Evolutionary conservation across 2,888 invertebrate genomes (phyloP).

Genomic region (Siphlonurus alternatus): DNA sequence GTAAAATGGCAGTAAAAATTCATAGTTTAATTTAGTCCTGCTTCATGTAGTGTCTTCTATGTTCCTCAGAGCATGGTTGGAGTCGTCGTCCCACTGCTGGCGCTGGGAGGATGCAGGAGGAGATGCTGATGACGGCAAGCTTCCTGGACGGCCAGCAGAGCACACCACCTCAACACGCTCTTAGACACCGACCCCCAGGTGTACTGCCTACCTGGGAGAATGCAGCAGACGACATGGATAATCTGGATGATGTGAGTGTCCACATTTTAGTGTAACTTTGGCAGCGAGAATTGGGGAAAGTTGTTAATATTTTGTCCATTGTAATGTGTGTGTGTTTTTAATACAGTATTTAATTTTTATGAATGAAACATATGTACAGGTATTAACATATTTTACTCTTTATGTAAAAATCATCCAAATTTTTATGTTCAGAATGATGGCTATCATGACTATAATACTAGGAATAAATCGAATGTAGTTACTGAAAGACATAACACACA

Average conservation of each 20-base stretch:
- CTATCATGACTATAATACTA: no score
- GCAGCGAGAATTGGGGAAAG: no score
- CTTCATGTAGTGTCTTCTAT: no score
- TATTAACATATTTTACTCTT: no score
- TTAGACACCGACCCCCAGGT: constrained; percentile 50
- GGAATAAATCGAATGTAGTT: no score
- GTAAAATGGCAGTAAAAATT: no score
- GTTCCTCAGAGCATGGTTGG: not conserved
- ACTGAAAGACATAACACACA: no score
- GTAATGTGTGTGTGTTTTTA: not conserved
- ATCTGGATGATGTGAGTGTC: constrained; percentile 68
- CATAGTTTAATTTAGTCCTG: no score
- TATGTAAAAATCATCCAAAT: no score
- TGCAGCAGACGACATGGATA: constrained; percentile 75
- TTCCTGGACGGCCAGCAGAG: not conserved
- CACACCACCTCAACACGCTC: not conserved
- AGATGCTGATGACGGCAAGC: not conserved
- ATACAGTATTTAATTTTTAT: no score
- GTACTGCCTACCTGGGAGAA: constrained; percentile 65
- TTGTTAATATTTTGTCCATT: not conserved
- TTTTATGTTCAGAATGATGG: no score
- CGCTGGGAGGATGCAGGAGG: not conserved
- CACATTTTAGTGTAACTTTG: constrained; percentile 5
- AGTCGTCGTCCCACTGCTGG: not conserved
- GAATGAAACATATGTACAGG: no score